These are phyloP conservation scores for Stenodera caucasica DNA, from an alignment of 2,888 invertebrate genomes.

Conservation along the genomic window DNA sequence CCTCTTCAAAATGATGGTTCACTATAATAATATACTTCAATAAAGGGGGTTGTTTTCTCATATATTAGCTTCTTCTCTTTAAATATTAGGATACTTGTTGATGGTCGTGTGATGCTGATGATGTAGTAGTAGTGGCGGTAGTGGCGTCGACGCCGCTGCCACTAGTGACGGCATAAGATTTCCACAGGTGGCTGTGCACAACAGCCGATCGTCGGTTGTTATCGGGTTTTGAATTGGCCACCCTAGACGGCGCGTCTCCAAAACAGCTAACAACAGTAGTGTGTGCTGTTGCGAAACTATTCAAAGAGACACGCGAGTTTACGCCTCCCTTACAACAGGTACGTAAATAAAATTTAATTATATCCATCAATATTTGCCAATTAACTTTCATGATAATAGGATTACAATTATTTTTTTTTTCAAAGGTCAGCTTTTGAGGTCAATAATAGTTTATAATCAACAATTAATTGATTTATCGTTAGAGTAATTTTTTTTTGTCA, in stretches of 20 bases:
- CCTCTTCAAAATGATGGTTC: too few species aligned
- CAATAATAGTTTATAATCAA: too few species aligned
- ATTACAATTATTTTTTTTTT: too few species aligned
- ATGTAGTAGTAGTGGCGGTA: not conserved
- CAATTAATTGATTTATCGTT: too few species aligned
- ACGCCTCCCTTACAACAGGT: conserved; percentile 18
- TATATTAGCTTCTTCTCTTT: not conserved
- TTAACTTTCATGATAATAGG: too few species aligned
- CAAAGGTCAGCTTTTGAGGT: too few species aligned
- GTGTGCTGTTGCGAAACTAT: conserved; percentile 23
- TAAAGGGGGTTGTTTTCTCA: conserved; percentile 8
- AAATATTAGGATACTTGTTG: conserved; percentile 1
- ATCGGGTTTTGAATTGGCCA: conserved; percentile 30
- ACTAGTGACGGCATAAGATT: conserved; percentile 20
- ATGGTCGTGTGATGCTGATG: not conserved
- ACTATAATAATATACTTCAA: too few species aligned
- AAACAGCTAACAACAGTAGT: conserved; percentile 25
- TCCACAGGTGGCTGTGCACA: conserved; percentile 33
- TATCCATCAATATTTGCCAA: too few species aligned
- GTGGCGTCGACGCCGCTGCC: not conserved
- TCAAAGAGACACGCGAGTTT: conserved; percentile 29
- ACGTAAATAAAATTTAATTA: conserved; percentile 15
- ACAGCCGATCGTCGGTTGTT: conserved; percentile 32
- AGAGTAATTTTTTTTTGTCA: too few species aligned
- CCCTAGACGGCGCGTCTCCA: conserved; percentile 35